Evolutionary conservation across 2,797 vertebrate genomes (phyloP), one percentile per base, ranked within the genome.

Genomic region (Alca torda): DNA sequence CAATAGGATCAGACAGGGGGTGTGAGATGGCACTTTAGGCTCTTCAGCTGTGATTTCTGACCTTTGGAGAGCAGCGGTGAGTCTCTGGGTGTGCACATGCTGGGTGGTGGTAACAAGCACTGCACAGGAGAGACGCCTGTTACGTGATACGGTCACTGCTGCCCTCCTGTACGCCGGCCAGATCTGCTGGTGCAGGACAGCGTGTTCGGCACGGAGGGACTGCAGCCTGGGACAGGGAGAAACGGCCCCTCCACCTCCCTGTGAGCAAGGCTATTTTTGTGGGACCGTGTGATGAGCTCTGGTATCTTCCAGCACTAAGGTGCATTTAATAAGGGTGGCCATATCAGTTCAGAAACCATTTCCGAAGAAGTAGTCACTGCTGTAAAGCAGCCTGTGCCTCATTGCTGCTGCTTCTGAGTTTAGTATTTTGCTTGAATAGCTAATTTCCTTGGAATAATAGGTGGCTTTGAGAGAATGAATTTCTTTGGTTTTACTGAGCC

Each of bases 251-350:
- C 60, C 19, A 3, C 21, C 67, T 74, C 43, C 65, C 54, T 31
- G 8, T 28, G 61, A 87, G 50, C 74, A 91, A 53, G 46, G 59
- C 88, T 95, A 76, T 96, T 96, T 96, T 93, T 90, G 43, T 90
- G 80, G 46, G 81, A 39, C 50, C 2, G 2, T 73, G 20, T 76
- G 74, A 46, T 89, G 69, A 88, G 35, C 87, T 96, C 69, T 81
- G 74, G 7, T 84, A 35, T 93, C 86, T 94, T 78, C 51, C 63
- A 48, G 43, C 13, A 48, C 23, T 56, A 39, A 84, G 81, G 48
- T 80, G 19, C 41, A 4, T 89, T 93, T 89, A 83, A 70, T 45
- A 70, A 78, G 67, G 20, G 37, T 80, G 41, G 53, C 53, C 18
- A 0, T 87, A 41, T 84, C 74, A 57, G 28, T 69, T 83, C 41